Conservation (phyloP, 2,113 vertebrate genomes). For the Capreolus pygargus region DNA sequence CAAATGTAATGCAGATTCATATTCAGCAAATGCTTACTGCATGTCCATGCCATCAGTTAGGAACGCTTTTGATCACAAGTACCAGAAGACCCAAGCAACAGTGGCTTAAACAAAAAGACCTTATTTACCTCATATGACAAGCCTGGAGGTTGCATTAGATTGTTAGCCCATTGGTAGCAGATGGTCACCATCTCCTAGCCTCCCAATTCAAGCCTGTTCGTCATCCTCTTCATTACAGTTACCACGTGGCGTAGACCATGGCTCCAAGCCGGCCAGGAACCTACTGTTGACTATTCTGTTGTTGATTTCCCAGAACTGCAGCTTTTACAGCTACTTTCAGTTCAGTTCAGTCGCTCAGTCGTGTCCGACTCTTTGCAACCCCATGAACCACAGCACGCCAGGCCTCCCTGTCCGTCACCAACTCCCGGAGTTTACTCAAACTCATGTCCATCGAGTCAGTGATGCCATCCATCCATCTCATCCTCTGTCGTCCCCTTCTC, state of each 20-base stretch:
- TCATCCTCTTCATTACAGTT: neutral
- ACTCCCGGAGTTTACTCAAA: no score
- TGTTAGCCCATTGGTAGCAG: neutral
- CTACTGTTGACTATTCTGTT: neutral
- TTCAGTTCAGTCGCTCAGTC: no score
- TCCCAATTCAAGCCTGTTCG: neutral
- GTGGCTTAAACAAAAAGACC: neutral
- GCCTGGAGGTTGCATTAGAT: neutral
- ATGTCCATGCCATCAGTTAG: neutral
- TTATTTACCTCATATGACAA: neutral
- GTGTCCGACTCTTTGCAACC: no score
- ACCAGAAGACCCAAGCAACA: neutral
- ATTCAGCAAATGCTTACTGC: neutral
- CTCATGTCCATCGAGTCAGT: no score
- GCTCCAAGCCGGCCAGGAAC: neutral
- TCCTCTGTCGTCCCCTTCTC: no score
- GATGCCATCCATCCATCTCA: no score
- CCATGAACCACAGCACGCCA: no score
- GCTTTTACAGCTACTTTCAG: neutral
- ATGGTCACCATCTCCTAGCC: no score
- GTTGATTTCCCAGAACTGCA: neutral
- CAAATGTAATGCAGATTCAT: no score
- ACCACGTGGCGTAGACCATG: neutral
- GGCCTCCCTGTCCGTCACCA: no score
- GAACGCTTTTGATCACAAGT: neutral